Base-by-base conservation (phyloP, 2,888 invertebrate species). In the Sycophila texana region DNA sequence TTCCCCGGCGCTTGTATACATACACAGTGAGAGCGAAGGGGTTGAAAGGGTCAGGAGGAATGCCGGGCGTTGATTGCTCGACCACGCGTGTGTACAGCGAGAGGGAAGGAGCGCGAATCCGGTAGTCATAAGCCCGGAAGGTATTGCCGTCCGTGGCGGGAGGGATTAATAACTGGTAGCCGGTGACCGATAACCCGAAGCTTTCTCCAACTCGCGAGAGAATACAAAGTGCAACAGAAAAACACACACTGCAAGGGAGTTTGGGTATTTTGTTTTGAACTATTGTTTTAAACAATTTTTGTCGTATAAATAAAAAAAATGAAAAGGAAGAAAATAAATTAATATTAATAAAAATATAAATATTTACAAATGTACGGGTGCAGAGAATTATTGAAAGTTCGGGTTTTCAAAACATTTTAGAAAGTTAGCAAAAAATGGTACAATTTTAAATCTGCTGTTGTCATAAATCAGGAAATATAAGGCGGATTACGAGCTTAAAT, bases 161-260 rank as follows among this genome's bases (percentile, higher is more conserved):
- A 71, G 71, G 63, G 70, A 79, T 79, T 81, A 77, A 79, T 77
- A 77, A 80, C 76, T 67, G 71, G 79, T 81, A 77, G 74, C 68
- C 66, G 65, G 79, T 79, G 77, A 80, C 77, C 74, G 75, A 80
- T 80, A 80, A 68, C 71, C 74, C 66, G 76, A 47, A 58, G 63
- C 58, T 14, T 22, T 10, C 47, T 60, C 60, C 61, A 39, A 55
- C 57, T 5, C 79, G 65, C 26, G 53, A 61, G 30, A 12, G 80
- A 81, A 58, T 67, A 30, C n/a, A 63, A 39, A 30, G 4, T 30
- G 2, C 30, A 4, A 4, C 2, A 4, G 30, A 30, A 7, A 7
- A 39, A 39, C 39, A 39, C 5, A 39, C 7, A 3, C 0, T 39
- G 3, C 14, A 79, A 81, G 82, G 82, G 82, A 81, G 85, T 58